These are phyloP conservation scores for Orthochromis malagaraziensis DNA, from an alignment of 2,113 vertebrate genomes.

Conservation along the genomic window DNA sequence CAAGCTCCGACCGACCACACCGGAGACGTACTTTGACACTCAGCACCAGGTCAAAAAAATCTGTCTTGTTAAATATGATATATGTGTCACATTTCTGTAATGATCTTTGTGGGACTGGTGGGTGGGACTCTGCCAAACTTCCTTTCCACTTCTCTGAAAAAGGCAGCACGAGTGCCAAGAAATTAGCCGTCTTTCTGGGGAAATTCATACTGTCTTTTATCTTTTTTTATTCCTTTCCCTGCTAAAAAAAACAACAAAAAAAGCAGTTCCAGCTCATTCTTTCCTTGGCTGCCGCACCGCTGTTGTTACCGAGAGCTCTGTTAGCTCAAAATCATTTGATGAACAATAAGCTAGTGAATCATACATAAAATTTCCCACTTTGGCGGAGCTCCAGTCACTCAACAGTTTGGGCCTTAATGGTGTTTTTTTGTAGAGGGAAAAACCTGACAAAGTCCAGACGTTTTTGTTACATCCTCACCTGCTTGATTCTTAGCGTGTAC, in stretches of 20 bases:
- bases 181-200: neutral
- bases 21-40: neutral
- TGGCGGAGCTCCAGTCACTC: neutral
- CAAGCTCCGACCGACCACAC: neutral
- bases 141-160: neutral
- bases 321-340: neutral
- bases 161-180: neutral
- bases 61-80: neutral
- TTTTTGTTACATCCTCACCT: neutral
- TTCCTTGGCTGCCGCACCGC: neutral
- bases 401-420: neutral
- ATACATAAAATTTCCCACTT: neutral
- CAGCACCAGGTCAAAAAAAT: neutral
- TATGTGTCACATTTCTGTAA: neutral
- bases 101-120: neutral
- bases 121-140: neutral
- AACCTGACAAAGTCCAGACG: neutral
- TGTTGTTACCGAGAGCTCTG: neutral
- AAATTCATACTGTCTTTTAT: neutral
- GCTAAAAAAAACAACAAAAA: neutral
- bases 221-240: neutral
- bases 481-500: neutral
- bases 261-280: neutral
- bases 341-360: conserved; percentile 2
- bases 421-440: neutral